Percentiles rank a stretch among this genome's conserved stretches.
These are phyloP conservation scores for Yoshiicerus persimilis DNA, from an alignment of 1,140 invertebrate genomes.

Conservation along the genomic window DNA sequence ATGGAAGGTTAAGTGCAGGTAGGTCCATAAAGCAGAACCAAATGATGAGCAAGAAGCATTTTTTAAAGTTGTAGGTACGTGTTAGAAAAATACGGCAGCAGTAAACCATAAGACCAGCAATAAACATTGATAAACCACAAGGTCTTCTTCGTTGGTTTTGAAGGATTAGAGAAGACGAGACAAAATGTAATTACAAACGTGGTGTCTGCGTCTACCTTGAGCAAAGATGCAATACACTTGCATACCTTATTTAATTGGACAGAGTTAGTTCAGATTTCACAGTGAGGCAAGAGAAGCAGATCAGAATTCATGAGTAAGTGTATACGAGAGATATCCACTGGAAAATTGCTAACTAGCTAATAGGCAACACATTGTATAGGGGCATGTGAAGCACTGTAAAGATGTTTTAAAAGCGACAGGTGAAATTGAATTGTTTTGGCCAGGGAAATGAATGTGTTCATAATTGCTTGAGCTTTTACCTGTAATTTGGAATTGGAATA, in stretches of 20 bases:
- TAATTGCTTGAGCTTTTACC: too few species aligned
- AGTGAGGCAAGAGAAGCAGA: not conserved
- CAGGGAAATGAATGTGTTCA: too few species aligned
- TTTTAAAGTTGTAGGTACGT: not conserved
- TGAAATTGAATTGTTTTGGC: too few species aligned
- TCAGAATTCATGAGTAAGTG: too few species aligned
- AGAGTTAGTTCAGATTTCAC: too few species aligned
- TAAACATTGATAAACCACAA: not conserved
- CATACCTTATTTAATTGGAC: not conserved
- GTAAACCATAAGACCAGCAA: not conserved
- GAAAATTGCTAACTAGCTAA: too few species aligned
- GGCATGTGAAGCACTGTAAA: too few species aligned
- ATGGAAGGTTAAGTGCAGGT: not conserved
- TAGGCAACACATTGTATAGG: too few species aligned
- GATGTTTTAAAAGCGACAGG: too few species aligned
- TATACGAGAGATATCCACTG: too few species aligned
- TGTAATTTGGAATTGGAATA: too few species aligned
- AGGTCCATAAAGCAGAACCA: not conserved
- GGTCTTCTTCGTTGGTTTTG: not conserved
- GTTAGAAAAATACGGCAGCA: not conserved
- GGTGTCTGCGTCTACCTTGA: not conserved
- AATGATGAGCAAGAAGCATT: not conserved
- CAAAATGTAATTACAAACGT: not conserved
- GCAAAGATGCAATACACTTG: not conserved
- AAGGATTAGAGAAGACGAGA: not conserved